Base-by-base conservation (phyloP, 2,113 vertebrate genomes). In the Pachyramphus minor region DNA sequence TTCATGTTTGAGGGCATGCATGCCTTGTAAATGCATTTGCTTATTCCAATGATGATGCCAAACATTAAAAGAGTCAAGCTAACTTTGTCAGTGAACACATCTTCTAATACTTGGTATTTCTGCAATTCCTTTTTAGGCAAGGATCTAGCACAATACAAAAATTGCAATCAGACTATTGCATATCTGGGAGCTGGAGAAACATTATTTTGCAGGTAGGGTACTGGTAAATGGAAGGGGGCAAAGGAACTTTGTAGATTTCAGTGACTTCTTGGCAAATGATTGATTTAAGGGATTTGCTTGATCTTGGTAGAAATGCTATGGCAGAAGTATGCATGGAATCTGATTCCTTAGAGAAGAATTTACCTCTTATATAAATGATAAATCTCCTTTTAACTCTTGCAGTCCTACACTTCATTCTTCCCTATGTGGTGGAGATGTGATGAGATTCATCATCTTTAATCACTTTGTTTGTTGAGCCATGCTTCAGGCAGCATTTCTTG, bases 351-450 rank as follows among this genome's bases (percentile, higher is more conserved):
- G 11, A 35, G 49, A 69, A 89, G 11, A 6, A 14, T 85, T 95
- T 27, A 33, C 6, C 6, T 47, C 27, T 60, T 18, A 33, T 39
- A 42, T 5, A 74, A 69, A 42, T 10, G 1, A 25, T 62, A 56
- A 44, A 1, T 27, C 5, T 73, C 14, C 33, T 73, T 77, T 60
- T 73, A 39, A 80, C 25, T 55, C 15, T 30, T 42, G 6, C 16
- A 53, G 9, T 47, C 16, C 77, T 64, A 18, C 0, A 0, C 7
- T 68, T 56, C 23, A 6, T 56, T 93, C 18, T 66, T 77, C 11
- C 19, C 8, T n/a, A 1, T 37, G 30, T 62, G 52, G 37, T 67
- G 19, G 14, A 35, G 33, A 44, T 53, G 19, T 35, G 35, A 52
- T 56, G 9, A 56, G 21, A 15, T 35, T 8, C 5, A 41, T 53